phyloP scores from a whole-genome alignment of 2,888 invertebrate genomes.

The Scaptodrosophila latifasciaeformis region DNA sequence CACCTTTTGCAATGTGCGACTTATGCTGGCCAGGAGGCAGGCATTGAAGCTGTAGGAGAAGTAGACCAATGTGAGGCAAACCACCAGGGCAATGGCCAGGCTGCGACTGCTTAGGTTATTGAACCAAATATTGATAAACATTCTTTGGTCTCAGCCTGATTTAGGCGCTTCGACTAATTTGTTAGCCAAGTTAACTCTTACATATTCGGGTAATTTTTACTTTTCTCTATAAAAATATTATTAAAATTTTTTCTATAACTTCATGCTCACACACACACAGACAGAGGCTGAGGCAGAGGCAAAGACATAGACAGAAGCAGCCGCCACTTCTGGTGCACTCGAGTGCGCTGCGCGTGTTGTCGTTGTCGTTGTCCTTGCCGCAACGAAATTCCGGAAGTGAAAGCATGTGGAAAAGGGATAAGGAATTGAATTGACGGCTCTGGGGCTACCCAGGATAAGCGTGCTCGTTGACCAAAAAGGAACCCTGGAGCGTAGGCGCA shows the following conservation, averaged over 20 bases:
- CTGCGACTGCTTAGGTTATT: conserved; percentile 74
- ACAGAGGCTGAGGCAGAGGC: neutral
- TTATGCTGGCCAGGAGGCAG: conserved; percentile 77
- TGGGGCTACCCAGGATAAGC: neutral
- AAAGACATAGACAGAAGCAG: neutral
- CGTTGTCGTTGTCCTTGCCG: too few relatives aligned
- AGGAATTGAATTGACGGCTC: conserved; percentile 6
- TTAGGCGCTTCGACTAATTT: too few relatives aligned
- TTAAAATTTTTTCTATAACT: too few relatives aligned
- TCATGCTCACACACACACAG: too few relatives aligned
- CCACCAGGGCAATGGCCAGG: conserved; percentile 73
- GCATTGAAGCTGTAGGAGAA: conserved; percentile 79
- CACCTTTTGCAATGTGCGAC: conserved; percentile 77
- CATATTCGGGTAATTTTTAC: too few relatives aligned
- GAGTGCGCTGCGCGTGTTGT: conserved; percentile 20
- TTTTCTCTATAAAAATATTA: neutral
- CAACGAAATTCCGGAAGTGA: conserved; percentile 46
- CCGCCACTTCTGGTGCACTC: conserved; percentile 3
- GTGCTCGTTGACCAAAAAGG: conserved; percentile 5
- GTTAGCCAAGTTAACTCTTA: too few relatives aligned
- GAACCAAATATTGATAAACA: conserved; percentile 72
- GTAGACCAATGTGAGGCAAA: conserved; percentile 77
- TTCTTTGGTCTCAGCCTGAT: conserved; percentile 23
- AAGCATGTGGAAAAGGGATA: conserved; percentile 21
- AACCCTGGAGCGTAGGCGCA: conserved; percentile 26